Evolutionary conservation across 1,140 invertebrate genomes (phyloP), one percentile per base, ranked within the genome.

Genomic region (Ladona fulva): DNA sequence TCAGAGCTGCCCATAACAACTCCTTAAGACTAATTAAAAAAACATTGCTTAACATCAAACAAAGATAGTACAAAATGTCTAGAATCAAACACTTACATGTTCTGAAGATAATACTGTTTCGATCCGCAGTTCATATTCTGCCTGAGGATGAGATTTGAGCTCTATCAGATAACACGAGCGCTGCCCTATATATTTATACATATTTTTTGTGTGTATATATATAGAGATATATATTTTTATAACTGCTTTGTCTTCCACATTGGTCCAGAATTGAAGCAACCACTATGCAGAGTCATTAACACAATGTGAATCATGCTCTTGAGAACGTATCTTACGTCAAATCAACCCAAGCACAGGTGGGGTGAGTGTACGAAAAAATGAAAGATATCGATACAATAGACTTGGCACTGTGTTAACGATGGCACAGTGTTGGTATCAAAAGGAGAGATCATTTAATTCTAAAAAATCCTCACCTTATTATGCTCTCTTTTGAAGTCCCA

Each of bases 61-160:
- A 66, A 22, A 66, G 52, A 66, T 66, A 66, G n/a, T 66, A 66
- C 25, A 76, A 76, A n/a, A 76, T 76, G 42, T 76, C 75, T 37
- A 76, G 75, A 76, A 76, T 42, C 25, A 76, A 76, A 76, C 75
- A 76, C 42, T 76, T 75, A 25, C 75, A 76, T 42, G 42, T 76
- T 78, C 66, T 66, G 37, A 79, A 77, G 78, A 79, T 79, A 79
- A 79, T 79, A 79, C 78, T 79, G 78, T 79, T 76, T 66, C n/a
- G 14, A 66, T 66, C 52, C 52, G 52, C 52, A 66, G 52, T 66
- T 66, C 52, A 66, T 66, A 66, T 66, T 16, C 52, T 66, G 52
- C 52, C n/a, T 19, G n/a, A 22, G 52, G 14, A 66, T 66, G n/a
- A 19, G n/a, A 66, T 66, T 66, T 66, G 52, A 66, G 52, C 52